Evolutionary conservation across 2,797 vertebrate species (phyloP).

Genomic region (Alcedo quadribrachys): DNA sequence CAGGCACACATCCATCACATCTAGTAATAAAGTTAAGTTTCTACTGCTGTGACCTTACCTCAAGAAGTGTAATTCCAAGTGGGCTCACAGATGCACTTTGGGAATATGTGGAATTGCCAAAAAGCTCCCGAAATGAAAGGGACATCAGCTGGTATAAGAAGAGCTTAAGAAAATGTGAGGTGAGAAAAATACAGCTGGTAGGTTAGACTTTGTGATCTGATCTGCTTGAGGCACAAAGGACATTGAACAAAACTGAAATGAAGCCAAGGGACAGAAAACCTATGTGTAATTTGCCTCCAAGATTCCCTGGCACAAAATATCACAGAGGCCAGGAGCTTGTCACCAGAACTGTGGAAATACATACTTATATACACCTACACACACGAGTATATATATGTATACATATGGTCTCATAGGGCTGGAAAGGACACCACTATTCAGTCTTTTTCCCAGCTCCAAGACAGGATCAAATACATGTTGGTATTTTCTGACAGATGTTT

Average conservation of each 20-base stretch:
- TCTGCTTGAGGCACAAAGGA: background rate
- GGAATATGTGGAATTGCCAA: background rate
- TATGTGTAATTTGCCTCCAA: background rate
- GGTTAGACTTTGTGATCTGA: background rate
- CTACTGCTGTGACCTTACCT: background rate
- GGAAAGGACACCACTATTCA: background rate
- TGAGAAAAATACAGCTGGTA: background rate
- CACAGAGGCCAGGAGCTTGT: background rate
- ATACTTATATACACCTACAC: no score
- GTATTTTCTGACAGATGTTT: constrained; percentile 53
- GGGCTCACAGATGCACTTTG: background rate
- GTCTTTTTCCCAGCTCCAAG: background rate
- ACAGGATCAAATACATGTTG: background rate
- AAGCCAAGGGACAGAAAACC: background rate
- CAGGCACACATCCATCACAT: background rate
- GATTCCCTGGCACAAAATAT: background rate
- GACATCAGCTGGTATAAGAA: background rate
- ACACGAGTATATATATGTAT: accelerated
- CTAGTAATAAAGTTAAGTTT: background rate
- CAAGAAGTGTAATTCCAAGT: background rate
- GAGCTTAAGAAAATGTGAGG: background rate
- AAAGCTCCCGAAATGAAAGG: background rate
- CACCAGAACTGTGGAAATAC: background rate
- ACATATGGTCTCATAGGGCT: background rate
- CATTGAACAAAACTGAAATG: background rate